Conservation (phyloP, 2,888 invertebrate genomes). For the Ormyrus pomaceus region DNA sequence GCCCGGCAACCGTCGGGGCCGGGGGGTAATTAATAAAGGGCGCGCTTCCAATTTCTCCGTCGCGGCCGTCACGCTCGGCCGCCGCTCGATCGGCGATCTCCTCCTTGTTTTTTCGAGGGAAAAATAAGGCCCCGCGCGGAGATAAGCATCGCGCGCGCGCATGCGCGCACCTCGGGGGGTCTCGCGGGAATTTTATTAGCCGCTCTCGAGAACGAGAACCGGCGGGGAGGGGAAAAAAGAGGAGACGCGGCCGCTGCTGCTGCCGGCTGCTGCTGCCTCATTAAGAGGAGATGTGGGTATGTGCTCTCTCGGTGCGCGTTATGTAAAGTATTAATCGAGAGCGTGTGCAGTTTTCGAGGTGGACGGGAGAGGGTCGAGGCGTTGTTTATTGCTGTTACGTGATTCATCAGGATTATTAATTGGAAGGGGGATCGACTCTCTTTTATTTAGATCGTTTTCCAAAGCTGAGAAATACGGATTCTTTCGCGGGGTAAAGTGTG, state of each 20-base stretch:
- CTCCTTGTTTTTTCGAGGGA: not conserved
- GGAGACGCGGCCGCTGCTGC: not conserved
- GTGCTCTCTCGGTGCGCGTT: not conserved
- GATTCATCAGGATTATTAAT: too few species aligned
- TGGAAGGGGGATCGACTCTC: too few species aligned
- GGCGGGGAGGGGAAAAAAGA: not conserved
- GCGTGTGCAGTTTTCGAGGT: too few species aligned
- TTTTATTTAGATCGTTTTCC: too few species aligned
- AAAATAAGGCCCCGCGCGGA: not conserved
- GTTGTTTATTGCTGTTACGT: too few species aligned
- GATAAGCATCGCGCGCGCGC: slow-evolving; percentile 14
- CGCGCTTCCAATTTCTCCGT: not conserved
- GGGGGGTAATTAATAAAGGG: not conserved
- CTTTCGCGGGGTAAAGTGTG: too few species aligned
- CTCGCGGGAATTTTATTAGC: slow-evolving; percentile 59
- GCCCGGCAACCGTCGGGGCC: not conserved
- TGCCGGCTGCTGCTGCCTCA: not conserved
- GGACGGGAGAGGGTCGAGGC: too few species aligned
- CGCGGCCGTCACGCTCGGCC: not conserved
- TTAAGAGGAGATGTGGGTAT: not conserved
- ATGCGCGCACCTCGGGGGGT: slow-evolving; percentile 58
- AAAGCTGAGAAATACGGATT: too few species aligned
- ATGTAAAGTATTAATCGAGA: slow-evolving; percentile 6
- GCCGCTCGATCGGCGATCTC: too few species aligned
- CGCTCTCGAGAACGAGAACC: slow-evolving; percentile 6